Conservation (phyloP, 2,797 vertebrate species). For the Thaleichthys pacificus region DNA sequence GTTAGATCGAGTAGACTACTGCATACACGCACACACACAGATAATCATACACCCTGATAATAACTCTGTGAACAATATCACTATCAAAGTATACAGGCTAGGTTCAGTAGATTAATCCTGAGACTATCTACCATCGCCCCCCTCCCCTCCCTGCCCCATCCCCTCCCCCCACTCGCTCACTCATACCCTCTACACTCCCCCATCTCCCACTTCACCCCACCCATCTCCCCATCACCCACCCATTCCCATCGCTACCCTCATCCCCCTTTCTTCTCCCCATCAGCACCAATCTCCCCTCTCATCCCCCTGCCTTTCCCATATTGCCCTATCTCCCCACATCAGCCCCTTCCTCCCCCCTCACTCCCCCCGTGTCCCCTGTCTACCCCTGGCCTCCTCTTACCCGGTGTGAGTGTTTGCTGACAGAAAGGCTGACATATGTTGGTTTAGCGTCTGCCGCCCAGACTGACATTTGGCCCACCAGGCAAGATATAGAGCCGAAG, state of each 20-base stretch:
- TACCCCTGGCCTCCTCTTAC: neutral
- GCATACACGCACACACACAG: neutral
- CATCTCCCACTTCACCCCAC: slow-evolving; percentile 60
- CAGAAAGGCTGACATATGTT: slow-evolving; percentile 61
- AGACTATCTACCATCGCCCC: neutral
- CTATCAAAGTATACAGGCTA: too few relatives aligned
- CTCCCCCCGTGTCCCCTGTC: neutral
- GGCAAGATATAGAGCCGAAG: slow-evolving; percentile 56
- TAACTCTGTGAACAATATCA: too few relatives aligned
- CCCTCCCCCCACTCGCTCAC: neutral
- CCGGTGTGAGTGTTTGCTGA: slow-evolving; percentile 22
- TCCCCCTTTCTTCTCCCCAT: neutral
- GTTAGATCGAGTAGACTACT: neutral
- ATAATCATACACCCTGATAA: neutral
- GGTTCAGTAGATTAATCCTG: neutral
- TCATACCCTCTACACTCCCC: slow-evolving; percentile 4
- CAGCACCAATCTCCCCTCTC: neutral
- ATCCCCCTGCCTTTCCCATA: neutral
- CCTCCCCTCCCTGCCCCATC: neutral
- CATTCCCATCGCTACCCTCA: neutral
- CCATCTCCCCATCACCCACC: neutral
- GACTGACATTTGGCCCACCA: slow-evolving; percentile 56
- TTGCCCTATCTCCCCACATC: slow-evolving; percentile 3
- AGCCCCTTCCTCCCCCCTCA: neutral
- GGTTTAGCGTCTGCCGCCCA: slow-evolving; percentile 56